Percentiles rank a stretch among this genome's conserved stretches.
Evolutionary conservation across 2,888 invertebrate genomes (phyloP).

Genomic region (Drosophila pegasa): DNA sequence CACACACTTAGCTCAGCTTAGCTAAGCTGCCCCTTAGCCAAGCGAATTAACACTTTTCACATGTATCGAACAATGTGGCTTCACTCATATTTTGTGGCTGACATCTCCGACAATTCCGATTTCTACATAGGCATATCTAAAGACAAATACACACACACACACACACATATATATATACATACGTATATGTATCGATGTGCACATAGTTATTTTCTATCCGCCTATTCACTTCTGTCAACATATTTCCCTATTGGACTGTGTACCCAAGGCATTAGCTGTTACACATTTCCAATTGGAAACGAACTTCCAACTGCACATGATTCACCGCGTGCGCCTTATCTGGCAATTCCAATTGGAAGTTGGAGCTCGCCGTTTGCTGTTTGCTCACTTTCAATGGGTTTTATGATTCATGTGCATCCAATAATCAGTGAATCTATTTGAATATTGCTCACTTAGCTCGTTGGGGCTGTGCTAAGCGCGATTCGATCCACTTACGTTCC

Average conservation of each 20-base stretch:
- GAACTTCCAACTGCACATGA: not conserved
- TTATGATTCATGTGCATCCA: constrained; percentile 1
- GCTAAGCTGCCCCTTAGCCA: constrained; percentile 7
- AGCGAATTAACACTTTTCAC: constrained; percentile 69
- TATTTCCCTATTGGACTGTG: constrained; percentile 2
- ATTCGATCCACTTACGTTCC: not conserved
- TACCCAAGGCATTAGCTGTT: not conserved
- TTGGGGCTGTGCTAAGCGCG: not conserved
- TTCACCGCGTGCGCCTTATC: not conserved
- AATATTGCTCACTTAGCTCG: not conserved
- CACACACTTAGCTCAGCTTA: not conserved
- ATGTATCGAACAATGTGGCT: constrained; percentile 51
- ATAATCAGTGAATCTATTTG: not conserved
- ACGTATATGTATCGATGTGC: not conserved
- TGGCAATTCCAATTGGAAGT: not conserved
- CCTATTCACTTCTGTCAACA: constrained; percentile 2
- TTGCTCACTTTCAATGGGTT: not conserved
- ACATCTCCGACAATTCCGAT: constrained; percentile 40
- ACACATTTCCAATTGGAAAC: constrained; percentile 1
- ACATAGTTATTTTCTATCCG: not conserved
- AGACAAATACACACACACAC: not conserved
- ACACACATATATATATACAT: not conserved
- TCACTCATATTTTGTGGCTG: constrained; percentile 36
- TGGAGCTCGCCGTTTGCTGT: not conserved
- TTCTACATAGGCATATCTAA: constrained; percentile 29